phyloP scores from a whole-genome alignment of 2,113 vertebrate genomes.

The Spea multiplicata region DNA sequence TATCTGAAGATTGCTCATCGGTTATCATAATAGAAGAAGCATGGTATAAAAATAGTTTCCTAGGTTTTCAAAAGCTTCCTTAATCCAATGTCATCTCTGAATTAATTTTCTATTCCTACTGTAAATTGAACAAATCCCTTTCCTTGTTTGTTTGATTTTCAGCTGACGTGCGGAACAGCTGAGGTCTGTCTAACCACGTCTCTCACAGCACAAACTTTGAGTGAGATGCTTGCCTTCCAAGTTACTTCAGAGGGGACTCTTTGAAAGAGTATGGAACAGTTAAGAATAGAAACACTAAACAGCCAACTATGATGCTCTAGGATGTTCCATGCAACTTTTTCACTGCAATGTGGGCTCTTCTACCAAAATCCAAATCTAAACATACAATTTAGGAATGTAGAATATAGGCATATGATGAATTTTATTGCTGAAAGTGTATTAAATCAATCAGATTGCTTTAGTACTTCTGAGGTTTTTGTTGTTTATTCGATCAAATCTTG shows the following conservation, averaged over 20 bases:
- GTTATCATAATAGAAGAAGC: too few species aligned
- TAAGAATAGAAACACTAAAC: slow-evolving; percentile 36
- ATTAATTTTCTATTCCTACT: slow-evolving; percentile 48
- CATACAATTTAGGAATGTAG: too few species aligned
- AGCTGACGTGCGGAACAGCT: slow-evolving; percentile 42
- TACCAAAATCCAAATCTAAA: too few species aligned
- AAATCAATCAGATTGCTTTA: too few species aligned
- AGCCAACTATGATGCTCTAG: slow-evolving; percentile 4
- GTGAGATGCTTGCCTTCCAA: slow-evolving; percentile 19
- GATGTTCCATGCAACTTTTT: slow-evolving; percentile 21
- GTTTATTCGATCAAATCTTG: too few species aligned
- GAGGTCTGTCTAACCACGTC: slow-evolving; percentile 32
- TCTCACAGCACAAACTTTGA: slow-evolving; percentile 26
- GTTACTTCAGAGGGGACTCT: slow-evolving; percentile 12
- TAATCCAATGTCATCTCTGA: slow-evolving; percentile 47
- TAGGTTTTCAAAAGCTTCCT: slow-evolving; percentile 34
- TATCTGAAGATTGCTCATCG: too few species aligned
- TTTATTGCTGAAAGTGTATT: too few species aligned
- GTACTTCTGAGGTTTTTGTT: too few species aligned
- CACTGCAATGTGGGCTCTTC: not conserved
- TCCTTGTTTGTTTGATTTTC: slow-evolving; percentile 48
- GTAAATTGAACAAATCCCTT: slow-evolving; percentile 48
- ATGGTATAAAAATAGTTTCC: slow-evolving; percentile 19
- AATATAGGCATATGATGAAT: too few species aligned
- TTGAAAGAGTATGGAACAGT: not conserved